These are phyloP conservation scores for Micropterix aruncella DNA, from an alignment of 2,888 invertebrate species.

Conservation along the genomic window DNA sequence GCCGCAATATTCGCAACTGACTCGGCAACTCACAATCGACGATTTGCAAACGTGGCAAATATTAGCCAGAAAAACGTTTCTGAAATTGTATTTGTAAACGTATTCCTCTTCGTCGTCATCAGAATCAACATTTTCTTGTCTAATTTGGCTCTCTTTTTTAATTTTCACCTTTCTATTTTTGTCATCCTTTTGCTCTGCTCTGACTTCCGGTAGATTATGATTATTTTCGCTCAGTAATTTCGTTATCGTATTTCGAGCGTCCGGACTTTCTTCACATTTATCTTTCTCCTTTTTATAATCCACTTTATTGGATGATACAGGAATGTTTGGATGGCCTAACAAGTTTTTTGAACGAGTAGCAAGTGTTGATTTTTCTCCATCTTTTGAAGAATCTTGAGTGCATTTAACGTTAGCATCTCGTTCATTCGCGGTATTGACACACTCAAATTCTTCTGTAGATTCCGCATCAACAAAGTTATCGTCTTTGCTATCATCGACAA, in stretches of 20 bases:
- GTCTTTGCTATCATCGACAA: not conserved
- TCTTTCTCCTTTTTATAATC: conserved; percentile 38
- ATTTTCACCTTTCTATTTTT: not conserved
- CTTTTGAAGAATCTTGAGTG: not conserved
- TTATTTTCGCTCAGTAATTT: conserved; percentile 16
- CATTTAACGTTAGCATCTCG: not conserved
- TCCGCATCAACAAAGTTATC: not conserved
- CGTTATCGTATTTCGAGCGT: conserved; percentile 24
- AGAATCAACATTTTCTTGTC: conserved; percentile 18
- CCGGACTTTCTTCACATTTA: conserved; percentile 16
- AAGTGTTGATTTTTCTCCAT: conserved; percentile 15
- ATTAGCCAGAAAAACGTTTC: conserved; percentile 46
- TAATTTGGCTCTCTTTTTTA: not conserved
- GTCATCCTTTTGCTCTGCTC: conserved; percentile 26
- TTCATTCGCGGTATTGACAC: not conserved
- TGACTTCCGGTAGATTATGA: not conserved
- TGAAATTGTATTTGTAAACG: conserved; percentile 49
- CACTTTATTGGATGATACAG: conserved; percentile 37
- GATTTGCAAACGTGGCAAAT: conserved; percentile 40
- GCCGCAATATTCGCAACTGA: conserved; percentile 37
- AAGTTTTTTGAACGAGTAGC: conserved; percentile 40
- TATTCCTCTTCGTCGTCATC: conserved; percentile 42
- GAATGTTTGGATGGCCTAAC: conserved; percentile 35
- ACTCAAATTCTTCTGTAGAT: conserved; percentile 1
- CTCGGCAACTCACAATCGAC: conserved; percentile 19